phyloP scores from a whole-genome alignment of 2,797 vertebrate genomes.

The Cossypha niveicapilla region DNA sequence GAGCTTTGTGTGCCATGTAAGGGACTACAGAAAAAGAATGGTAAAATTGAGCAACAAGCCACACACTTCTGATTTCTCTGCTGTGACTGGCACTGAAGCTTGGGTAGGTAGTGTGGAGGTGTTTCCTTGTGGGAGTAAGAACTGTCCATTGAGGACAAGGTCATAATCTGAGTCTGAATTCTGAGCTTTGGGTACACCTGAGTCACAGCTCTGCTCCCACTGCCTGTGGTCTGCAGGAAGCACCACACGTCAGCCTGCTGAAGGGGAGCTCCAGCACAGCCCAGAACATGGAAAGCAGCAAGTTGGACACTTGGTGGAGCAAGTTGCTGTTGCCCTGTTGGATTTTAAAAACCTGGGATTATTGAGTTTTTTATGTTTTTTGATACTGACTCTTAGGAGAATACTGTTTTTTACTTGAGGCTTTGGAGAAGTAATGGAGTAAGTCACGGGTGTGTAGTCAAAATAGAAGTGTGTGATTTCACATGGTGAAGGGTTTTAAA shows the following conservation, averaged over 20 bases:
- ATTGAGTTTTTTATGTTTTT: too few relatives aligned
- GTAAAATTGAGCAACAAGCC: background rate
- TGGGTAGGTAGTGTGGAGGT: background rate
- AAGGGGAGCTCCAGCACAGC: background rate
- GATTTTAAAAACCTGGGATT: too few relatives aligned
- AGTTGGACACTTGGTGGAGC: background rate
- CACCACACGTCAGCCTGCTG: accelerated
- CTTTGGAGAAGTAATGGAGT: too few relatives aligned
- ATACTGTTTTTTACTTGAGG: too few relatives aligned
- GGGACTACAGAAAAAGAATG: background rate
- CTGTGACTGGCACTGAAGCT: background rate
- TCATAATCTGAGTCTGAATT: background rate
- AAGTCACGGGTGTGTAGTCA: too few relatives aligned
- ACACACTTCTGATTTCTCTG: background rate
- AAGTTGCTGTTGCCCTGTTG: background rate
- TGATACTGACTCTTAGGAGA: too few relatives aligned
- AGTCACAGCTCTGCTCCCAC: background rate
- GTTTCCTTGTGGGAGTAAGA: background rate
- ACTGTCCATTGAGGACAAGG: background rate
- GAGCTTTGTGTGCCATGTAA: background rate
- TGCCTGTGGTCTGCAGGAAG: background rate
- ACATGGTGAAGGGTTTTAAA: too few relatives aligned
- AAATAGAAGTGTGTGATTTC: too few relatives aligned
- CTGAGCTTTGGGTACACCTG: background rate
- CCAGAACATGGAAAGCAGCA: background rate